Conservation (phyloP, 2,888 invertebrate genomes). For the Nyleta sp. region DNA sequence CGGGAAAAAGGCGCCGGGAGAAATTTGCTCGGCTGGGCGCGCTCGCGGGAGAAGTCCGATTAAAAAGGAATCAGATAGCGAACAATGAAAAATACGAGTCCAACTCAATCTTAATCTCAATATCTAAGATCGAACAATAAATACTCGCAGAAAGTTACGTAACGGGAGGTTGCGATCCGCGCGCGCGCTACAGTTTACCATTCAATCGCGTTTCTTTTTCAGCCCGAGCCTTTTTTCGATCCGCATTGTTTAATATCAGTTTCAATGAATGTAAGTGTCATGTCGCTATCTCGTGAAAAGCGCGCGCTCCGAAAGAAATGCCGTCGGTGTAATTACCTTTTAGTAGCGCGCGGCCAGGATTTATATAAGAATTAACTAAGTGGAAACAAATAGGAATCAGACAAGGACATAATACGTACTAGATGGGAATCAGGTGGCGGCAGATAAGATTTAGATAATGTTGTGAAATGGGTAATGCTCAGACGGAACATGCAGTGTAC, state of each 20-base stretch:
- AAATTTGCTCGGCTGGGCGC: constrained; percentile 10
- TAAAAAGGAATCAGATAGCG: constrained; percentile 43
- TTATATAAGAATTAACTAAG: constrained; percentile 61
- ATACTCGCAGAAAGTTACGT: constrained; percentile 52
- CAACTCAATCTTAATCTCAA: too few relatives aligned
- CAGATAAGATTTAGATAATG: constrained; percentile 60
- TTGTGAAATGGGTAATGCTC: constrained; percentile 52
- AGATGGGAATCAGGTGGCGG: constrained; percentile 59
- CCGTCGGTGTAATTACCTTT: constrained; percentile 55
- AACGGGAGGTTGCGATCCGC: constrained; percentile 45
- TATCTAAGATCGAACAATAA: constrained; percentile 43
- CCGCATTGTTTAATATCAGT: constrained; percentile 54
- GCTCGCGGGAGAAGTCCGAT: too few relatives aligned
- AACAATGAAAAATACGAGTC: constrained; percentile 51
- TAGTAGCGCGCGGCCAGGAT: constrained; percentile 37
- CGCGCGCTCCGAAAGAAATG: constrained; percentile 30
- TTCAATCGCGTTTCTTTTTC: constrained; percentile 21
- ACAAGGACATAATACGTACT: constrained; percentile 52
- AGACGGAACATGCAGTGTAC: constrained; percentile 30
- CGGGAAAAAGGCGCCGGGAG: too few relatives aligned
- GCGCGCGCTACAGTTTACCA: constrained; percentile 43
- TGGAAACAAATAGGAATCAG: constrained; percentile 56
- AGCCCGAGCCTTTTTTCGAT: background rate
- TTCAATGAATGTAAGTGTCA: constrained; percentile 62
- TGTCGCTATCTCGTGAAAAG: constrained; percentile 49